These are phyloP conservation scores for Disparrhopalites patrizii DNA, from an alignment of 2,888 invertebrate species.

Conservation along the genomic window DNA sequence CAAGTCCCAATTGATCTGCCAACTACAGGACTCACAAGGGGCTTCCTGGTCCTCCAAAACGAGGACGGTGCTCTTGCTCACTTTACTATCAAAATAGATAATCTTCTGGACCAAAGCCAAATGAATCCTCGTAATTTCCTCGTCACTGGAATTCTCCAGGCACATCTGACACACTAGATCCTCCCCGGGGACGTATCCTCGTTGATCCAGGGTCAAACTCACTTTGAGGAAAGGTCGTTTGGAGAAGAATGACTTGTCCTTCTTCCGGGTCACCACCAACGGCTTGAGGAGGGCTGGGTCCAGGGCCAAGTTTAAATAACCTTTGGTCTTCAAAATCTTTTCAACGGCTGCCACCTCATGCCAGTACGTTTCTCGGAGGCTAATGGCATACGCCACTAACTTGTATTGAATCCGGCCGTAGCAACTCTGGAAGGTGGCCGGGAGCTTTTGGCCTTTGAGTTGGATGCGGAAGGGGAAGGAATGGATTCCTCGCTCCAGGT, in stretches of 20 bases:
- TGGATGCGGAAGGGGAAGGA: conserved; percentile 14
- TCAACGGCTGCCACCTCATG: background rate
- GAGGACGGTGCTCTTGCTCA: background rate
- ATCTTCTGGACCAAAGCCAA: conserved; percentile 14
- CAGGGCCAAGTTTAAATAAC: background rate
- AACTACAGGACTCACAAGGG: background rate
- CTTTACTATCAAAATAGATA: conserved; percentile 7
- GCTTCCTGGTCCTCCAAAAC: background rate
- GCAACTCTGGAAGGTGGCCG: conserved; percentile 9
- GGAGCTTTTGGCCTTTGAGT: background rate
- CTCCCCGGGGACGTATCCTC: conserved; percentile 17
- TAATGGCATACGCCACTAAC: conserved; percentile 6
- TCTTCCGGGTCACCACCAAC: background rate
- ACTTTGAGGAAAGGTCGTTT: conserved; percentile 12
- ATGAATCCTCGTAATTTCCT: background rate
- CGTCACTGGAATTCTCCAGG: conserved; percentile 8
- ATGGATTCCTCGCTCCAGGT: conserved; percentile 3
- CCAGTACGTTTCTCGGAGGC: background rate
- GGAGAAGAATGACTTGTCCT: conserved; percentile 20
- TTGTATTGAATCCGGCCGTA: conserved; percentile 19
- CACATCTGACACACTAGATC: background rate
- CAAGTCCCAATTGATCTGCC: conserved; percentile 1
- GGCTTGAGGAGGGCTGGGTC: background rate
- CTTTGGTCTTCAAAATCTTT: background rate
- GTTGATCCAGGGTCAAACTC: background rate